A percentile compares a stretch with the other conserved stretches of the same genome.
phyloP scores from a whole-genome alignment of 2,888 invertebrate genomes.

The Oligia latruncula region DNA sequence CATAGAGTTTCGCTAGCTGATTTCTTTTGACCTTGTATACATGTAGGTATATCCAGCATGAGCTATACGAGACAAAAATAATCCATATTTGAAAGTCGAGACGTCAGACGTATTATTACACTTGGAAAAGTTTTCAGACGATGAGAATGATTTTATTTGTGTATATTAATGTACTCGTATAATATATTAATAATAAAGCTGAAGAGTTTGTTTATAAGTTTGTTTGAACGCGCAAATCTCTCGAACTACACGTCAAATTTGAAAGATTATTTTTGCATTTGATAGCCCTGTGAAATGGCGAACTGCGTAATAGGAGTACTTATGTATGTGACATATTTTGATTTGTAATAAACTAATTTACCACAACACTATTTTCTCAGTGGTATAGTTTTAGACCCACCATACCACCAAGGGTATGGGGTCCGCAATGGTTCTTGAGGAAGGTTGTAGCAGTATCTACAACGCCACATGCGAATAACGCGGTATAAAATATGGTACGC shows the following conservation, averaged over 20 bases:
- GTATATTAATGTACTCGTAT: not conserved
- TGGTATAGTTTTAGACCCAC: too few species aligned
- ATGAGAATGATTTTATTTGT: not conserved
- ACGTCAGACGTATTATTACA: not conserved
- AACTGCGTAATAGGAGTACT: too few species aligned
- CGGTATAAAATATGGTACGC: too few species aligned
- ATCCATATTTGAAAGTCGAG: not conserved
- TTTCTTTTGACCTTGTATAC: not conserved
- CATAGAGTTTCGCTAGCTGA: not conserved
- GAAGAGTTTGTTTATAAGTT: not conserved
- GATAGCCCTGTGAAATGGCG: not conserved
- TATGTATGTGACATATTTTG: too few species aligned
- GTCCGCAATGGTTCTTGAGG: not conserved
- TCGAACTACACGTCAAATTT: not conserved
- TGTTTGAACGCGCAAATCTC: not conserved
- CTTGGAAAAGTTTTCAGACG: not conserved
- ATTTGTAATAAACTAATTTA: too few species aligned
- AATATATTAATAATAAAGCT: not conserved
- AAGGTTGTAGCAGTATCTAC: not conserved
- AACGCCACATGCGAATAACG: too few species aligned
- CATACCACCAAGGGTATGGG: too few species aligned
- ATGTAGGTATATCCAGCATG: not conserved
- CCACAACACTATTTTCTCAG: too few species aligned
- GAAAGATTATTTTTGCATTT: not conserved
- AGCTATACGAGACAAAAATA: not conserved